These are phyloP conservation scores for Empidonax alnorum DNA, from an alignment of 2,113 vertebrate species.

Conservation along the genomic window DNA sequence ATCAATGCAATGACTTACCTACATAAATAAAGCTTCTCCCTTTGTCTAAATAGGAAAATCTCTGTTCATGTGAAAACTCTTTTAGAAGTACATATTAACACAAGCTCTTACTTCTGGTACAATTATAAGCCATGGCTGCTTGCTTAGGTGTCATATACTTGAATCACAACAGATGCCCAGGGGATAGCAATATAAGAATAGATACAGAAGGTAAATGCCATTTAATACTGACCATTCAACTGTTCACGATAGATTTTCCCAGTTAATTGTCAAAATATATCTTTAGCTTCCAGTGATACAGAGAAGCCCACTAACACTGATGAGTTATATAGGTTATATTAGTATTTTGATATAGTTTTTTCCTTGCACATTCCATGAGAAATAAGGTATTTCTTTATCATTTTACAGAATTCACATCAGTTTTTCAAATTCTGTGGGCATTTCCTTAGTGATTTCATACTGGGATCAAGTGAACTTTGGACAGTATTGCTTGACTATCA, in stretches of 20 bases:
- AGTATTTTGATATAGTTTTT: background rate
- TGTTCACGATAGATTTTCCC: background rate
- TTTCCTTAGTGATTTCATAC: background rate
- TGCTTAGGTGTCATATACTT: background rate
- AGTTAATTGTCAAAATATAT: background rate
- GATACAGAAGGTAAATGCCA: background rate
- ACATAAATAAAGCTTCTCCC: background rate
- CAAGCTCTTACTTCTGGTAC: background rate
- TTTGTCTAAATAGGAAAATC: background rate
- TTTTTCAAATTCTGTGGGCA: background rate
- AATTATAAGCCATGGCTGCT: background rate
- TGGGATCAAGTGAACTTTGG: background rate
- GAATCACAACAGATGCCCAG: slow-evolving; percentile 4
- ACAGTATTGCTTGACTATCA: background rate
- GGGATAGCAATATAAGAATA: background rate
- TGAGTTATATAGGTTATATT: background rate
- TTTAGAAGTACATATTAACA: background rate
- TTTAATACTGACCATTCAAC: background rate
- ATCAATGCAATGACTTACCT: background rate
- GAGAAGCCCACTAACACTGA: background rate
- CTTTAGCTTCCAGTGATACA: background rate
- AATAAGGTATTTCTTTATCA: background rate
- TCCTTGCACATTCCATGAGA: background rate
- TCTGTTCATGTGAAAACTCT: background rate
- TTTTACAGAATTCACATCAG: background rate